Evolutionary conservation across 2,888 invertebrate genomes (phyloP), one percentile per base, ranked within the genome.

Genomic region (Beris chalybata): DNA sequence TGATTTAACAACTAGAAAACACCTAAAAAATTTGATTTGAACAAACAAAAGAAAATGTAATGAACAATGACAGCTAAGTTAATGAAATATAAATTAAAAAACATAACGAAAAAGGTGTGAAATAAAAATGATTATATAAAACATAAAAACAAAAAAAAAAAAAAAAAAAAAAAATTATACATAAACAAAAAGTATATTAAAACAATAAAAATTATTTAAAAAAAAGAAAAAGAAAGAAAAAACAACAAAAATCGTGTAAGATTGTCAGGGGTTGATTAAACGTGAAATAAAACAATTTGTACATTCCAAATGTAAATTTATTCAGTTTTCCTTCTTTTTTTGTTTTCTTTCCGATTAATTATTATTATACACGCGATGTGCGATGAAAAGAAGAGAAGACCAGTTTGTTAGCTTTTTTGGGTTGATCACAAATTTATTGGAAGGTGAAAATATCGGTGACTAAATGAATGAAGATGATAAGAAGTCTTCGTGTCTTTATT

Each of bases 221-320:
- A 53, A 7, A 12, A 59, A n/a, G n/a, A n/a, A 57, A 57, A 45
- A n/a, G 15, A 57, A 44, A 57, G 15, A 43, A 57, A 4, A 11
- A 52, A 65, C 56, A 65, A 48, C 48, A 57, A 52, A 58, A 66
- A 59, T 59, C 58, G 57, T 66, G 59, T 59, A 66, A 59, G 59
- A 59, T 59, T 66, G 61, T 54, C 61, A 65, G 67, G 65, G 65
- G 65, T 65, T 58, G 67, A 65, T 67, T 59, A 52, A 65, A 59
- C 55, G 48, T 67, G 59, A 67, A 59, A 67, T 61, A 67, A 59
- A 67, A 59, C 59, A 67, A 67, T 67, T 67, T 67, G 67, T 67
- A 67, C 67, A 67, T 67, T 67, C 67, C 67, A 67, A 67, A 65
- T 67, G 67, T 65, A 65, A 67, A 64, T 64, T 67, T 63, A 63